Evolutionary conservation across 2,113 vertebrate species (phyloP).

Genomic region (Danionella cerebrum): DNA sequence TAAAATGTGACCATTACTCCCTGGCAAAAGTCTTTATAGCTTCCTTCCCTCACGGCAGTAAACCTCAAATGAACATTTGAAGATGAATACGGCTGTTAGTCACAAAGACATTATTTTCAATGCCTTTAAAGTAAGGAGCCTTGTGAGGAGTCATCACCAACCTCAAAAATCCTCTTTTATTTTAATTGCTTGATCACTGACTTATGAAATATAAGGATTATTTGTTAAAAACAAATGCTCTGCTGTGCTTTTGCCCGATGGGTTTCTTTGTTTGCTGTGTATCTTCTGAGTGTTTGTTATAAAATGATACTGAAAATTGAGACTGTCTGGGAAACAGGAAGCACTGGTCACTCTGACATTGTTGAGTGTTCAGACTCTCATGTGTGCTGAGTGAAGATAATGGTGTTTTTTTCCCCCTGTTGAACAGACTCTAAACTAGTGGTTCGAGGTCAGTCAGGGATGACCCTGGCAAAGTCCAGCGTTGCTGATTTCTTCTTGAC

Average conservation of each 20-base stretch:
- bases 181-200: slow-evolving; percentile 22
- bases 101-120: slow-evolving; percentile 17
- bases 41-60: not conserved
- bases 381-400: slow-evolving; percentile 6
- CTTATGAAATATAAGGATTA: slow-evolving; percentile 42
- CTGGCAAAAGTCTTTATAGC: slow-evolving; percentile 20
- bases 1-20: slow-evolving; percentile 29
- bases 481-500: not conserved
- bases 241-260: slow-evolving; percentile 16
- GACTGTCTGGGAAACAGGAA: slow-evolving; percentile 24
- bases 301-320: too few relatives aligned
- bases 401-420: not conserved
- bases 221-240: slow-evolving; percentile 11
- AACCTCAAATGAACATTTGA: slow-evolving; percentile 1
- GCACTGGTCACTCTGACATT: not conserved
- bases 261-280: too few relatives aligned
- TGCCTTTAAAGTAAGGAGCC: slow-evolving; percentile 3
- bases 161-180: slow-evolving; percentile 24
- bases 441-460: slow-evolving; percentile 17
- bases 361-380: slow-evolving; percentile 32
- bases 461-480: slow-evolving; percentile 31
- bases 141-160: slow-evolving; percentile 17
- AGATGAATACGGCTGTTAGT: slow-evolving; percentile 27
- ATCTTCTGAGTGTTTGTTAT: too few relatives aligned
- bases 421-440: not conserved